Conservation (phyloP, 2,113 vertebrate genomes). For the Brienomyrus brachyistius region DNA sequence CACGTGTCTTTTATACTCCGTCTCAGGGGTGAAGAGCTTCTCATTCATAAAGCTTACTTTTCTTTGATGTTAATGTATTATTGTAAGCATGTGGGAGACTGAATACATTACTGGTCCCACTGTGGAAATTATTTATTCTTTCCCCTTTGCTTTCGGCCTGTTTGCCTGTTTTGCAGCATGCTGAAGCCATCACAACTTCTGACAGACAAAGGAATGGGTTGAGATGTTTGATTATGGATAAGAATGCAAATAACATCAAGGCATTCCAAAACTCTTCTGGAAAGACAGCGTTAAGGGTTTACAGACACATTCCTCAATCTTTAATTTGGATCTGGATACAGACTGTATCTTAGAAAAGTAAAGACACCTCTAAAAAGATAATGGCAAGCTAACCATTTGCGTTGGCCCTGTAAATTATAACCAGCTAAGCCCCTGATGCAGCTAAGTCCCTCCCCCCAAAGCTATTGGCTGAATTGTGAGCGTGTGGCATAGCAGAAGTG, state of each 20-base stretch:
- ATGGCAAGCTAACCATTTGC: not conserved
- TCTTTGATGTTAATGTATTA: constrained; percentile 6
- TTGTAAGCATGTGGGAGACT: not conserved
- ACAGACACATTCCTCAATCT: not conserved
- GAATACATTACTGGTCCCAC: not conserved
- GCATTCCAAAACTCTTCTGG: not conserved
- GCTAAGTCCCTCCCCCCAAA: not conserved
- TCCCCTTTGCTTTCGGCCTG: not conserved
- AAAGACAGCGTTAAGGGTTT: not conserved
- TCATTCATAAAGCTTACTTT: not conserved
- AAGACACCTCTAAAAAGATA: not conserved
- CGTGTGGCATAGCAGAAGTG: not conserved
- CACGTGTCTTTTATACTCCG: not conserved
- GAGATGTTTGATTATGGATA: not conserved
- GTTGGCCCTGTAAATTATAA: not conserved
- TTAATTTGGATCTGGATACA: not conserved
- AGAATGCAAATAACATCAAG: not conserved
- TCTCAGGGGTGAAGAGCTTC: not conserved
- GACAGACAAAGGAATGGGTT: not conserved
- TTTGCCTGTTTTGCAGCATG: not conserved
- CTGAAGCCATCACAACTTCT: not conserved
- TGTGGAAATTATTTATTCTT: not conserved
- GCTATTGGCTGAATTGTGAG: not conserved
- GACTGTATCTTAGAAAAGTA: not conserved
- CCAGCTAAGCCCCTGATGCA: not conserved